Evolutionary conservation across 2,888 invertebrate genomes (phyloP).

Genomic region (Limenitis camilla): DNA sequence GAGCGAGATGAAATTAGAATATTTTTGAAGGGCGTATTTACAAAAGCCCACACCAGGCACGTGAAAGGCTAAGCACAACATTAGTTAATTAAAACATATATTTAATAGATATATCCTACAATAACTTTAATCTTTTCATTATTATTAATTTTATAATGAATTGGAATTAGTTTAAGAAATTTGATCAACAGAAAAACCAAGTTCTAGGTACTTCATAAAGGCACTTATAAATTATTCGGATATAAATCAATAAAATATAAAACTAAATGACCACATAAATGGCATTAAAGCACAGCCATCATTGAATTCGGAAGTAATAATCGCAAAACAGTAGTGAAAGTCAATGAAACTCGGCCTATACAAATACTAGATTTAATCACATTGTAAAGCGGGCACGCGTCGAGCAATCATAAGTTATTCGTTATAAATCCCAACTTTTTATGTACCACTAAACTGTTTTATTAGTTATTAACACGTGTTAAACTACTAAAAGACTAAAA

Average conservation of each 20-base stretch:
- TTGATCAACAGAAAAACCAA: too few species aligned
- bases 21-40: too few species aligned
- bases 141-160: too few species aligned
- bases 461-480: constrained; percentile 74
- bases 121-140: too few species aligned
- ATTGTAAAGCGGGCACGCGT: constrained; percentile 44
- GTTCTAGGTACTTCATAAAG: background rate
- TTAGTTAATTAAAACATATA: too few species aligned
- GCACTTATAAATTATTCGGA: constrained; percentile 4
- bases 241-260: constrained; percentile 13
- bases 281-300: constrained; percentile 11
- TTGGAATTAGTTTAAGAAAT: too few species aligned
- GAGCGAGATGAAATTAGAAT: too few species aligned
- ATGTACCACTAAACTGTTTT: constrained; percentile 71
- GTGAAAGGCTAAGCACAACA: too few species aligned
- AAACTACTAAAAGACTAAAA: constrained; percentile 63
- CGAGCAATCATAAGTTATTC: constrained; percentile 60
- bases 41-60: too few species aligned
- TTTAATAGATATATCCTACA: too few species aligned
- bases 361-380: constrained; percentile 36
- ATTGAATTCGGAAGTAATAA: constrained; percentile 26
- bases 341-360: constrained; percentile 35
- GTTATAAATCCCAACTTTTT: constrained; percentile 72
- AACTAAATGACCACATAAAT: constrained; percentile 12
- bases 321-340: constrained; percentile 36